Percentiles rank a stretch among this genome's conserved stretches.
Evolutionary conservation across 1,140 invertebrate species (phyloP).

Genomic region (Halesus radiatus): DNA sequence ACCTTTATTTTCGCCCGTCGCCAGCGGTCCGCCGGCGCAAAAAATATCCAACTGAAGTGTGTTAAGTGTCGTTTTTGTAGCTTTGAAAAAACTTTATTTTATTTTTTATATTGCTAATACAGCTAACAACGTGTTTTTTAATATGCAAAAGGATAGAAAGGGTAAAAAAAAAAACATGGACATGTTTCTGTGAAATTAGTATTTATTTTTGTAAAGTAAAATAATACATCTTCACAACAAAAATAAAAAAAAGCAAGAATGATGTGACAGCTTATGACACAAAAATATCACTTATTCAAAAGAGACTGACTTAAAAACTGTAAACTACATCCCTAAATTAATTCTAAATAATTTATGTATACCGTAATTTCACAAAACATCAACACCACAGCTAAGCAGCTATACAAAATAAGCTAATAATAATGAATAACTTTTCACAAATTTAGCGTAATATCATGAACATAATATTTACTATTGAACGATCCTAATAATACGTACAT

Average conservation of each 20-base stretch:
- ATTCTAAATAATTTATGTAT: not conserved
- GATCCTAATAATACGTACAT: not conserved
- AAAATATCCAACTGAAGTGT: too few species aligned
- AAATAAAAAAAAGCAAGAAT: conserved; percentile 13
- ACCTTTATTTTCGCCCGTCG: too few species aligned
- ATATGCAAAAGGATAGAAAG: too few species aligned
- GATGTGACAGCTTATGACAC: not conserved
- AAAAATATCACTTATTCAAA: not conserved
- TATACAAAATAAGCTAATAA: not conserved
- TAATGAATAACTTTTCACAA: not conserved
- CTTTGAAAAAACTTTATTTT: too few species aligned
- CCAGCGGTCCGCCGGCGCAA: too few species aligned
- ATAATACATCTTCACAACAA: conserved; percentile 27
- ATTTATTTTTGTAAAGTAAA: conserved; percentile 30
- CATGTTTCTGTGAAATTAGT: not conserved
- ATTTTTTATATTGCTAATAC: too few species aligned
- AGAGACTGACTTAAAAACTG: not conserved
- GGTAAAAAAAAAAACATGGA: too few species aligned
- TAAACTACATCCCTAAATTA: not conserved
- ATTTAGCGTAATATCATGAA: conserved; percentile 4
- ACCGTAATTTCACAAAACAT: conserved; percentile 5
- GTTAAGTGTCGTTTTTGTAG: too few species aligned
- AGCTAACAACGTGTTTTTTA: too few species aligned
- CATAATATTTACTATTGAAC: not conserved
- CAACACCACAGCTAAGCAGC: not conserved